Base-by-base conservation (phyloP, 1,140 invertebrate genomes). In the Holotrichia oblita region DNA sequence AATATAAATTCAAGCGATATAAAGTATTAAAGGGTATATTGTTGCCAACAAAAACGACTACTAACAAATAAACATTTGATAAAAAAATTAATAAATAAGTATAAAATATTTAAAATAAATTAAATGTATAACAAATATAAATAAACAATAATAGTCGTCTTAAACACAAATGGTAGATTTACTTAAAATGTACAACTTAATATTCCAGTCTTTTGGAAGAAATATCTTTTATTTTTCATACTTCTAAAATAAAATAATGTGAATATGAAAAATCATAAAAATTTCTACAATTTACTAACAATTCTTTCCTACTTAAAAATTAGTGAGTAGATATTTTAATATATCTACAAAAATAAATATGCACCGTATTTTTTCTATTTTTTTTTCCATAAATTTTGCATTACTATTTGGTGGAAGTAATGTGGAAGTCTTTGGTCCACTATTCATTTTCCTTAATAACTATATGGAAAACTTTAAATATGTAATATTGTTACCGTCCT, bases 121-220 rank as follows among this genome's bases (percentile, higher is more conserved):
- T 64, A n/a, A n/a, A n/a, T n/a, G n/a, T n/a, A 64, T 6, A 20
- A 64, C 6, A 64, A 64, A 10, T 64, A 27, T 64, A 64, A 64
- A 64, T 64, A 64, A 64, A 64, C 22, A 22, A 24, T 64, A 64
- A n/a, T n/a, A 24, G 61, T 64, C 61, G 24, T 64, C 17, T 64
- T 64, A 24, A 0, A 22, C 6, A 9, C 12, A 27, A 64, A 64
- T 64, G 61, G 61, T 64, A 22, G 61, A 17, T 64, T 8, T 8
- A 64, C 61, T 64, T 64, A 64, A 64, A 64, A 64, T n/a, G n/a
- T n/a, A n/a, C n/a, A n/a, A n/a, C n/a, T n/a, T n/a, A n/a, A n/a
- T 64, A 64, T 22, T 64, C 20, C 61, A 64, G 61, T 64, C 61
- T 64, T 64, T 64, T 64, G 61, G 61, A 24, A 64, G 61, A 64